Conservation (phyloP, 23 tunicate species). For the Trididemnum nubilum region DNA sequence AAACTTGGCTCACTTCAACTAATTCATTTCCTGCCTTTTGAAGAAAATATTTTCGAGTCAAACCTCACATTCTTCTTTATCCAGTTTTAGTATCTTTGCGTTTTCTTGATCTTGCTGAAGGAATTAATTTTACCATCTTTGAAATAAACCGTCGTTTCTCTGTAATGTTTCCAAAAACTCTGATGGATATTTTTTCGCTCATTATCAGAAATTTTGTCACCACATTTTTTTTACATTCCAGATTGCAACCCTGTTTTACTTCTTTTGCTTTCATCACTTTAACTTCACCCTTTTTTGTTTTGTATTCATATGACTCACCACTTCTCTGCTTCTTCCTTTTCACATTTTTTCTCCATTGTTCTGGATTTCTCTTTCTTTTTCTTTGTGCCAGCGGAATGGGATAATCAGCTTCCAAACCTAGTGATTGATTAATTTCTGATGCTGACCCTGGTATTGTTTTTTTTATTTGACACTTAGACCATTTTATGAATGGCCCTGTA, state of each 20-base stretch:
- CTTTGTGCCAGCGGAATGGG: not conserved
- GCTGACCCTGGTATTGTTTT: not conserved
- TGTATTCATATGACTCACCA: not conserved
- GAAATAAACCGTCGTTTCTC: not conserved
- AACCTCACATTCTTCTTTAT: not conserved
- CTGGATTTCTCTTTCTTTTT: not conserved
- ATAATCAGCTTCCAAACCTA: not conserved
- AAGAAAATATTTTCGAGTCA: not conserved
- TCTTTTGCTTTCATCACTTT: not conserved
- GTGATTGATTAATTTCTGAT: not conserved
- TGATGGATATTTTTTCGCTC: not conserved
- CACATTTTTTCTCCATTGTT: not conserved
- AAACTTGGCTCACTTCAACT: not conserved
- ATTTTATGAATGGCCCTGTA: not conserved
- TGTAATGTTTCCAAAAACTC: not conserved
- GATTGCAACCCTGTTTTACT: not conserved
- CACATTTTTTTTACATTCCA: not conserved
- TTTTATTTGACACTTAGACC: not conserved
- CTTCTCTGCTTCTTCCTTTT: not conserved
- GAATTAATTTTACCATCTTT: not conserved
- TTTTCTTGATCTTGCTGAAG: not conserved
- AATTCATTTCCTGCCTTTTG: not conserved
- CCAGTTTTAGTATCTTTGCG: not conserved
- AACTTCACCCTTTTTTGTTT: not conserved
- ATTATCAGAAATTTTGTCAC: not conserved